Evolutionary conservation across 2,797 vertebrate genomes (phyloP).

Genomic region (Cheirogaleus major): DNA sequence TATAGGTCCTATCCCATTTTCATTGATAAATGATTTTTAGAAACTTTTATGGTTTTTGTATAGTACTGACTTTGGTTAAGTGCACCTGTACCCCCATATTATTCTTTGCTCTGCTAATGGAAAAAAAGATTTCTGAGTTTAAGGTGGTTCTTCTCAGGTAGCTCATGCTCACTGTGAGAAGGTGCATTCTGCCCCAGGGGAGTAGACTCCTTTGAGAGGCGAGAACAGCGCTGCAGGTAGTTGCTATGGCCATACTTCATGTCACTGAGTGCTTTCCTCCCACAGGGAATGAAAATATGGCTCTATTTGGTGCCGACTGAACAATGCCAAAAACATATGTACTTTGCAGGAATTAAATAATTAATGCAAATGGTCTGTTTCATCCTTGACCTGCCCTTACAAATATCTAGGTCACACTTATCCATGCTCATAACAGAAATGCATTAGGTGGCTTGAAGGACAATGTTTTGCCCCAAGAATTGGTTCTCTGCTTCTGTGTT

Average conservation of each 20-base stretch:
- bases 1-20: background rate
- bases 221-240: background rate
- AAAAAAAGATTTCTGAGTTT: background rate
- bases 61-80: background rate
- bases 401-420: background rate
- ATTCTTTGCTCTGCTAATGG: background rate
- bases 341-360: constrained; percentile 39
- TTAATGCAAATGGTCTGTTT: background rate
- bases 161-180: background rate
- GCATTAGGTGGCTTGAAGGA: background rate
- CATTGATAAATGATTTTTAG: background rate
- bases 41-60: background rate
- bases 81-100: background rate
- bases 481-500: background rate
- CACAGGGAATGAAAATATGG: background rate
- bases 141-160: background rate
- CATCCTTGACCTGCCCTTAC: background rate
- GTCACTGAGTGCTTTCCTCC: constrained; percentile 5
- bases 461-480: background rate
- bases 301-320: background rate
- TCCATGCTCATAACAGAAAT: background rate
- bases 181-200: background rate
- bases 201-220: constrained; percentile 45
- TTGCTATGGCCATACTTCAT: constrained; percentile 61
- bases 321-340: background rate